These are phyloP conservation scores for Heliconius erato DNA, from an alignment of 2,888 invertebrate species.

Conservation along the genomic window DNA sequence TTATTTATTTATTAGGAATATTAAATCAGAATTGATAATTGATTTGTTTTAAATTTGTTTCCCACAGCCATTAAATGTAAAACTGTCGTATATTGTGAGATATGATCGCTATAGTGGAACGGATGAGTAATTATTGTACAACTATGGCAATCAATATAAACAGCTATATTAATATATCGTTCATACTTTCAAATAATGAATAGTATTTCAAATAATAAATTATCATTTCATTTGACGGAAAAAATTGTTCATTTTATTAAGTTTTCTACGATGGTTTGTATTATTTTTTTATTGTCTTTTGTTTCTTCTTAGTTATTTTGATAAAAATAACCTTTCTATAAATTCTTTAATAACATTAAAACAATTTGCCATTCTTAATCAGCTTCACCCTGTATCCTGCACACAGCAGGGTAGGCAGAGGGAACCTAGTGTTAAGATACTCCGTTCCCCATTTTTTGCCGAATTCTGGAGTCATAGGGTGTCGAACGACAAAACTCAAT, in stretches of 20 bases:
- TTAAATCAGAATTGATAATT: conserved; percentile 23
- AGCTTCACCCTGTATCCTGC: too few species aligned
- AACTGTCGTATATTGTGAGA: conserved; percentile 10
- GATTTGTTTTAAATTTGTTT: conserved; percentile 24
- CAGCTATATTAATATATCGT: conserved; percentile 1
- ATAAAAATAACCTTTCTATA: too few species aligned
- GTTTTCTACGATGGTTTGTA: neutral
- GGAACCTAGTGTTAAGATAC: too few species aligned
- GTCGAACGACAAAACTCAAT: too few species aligned
- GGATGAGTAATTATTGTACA: conserved; percentile 52
- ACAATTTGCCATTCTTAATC: too few species aligned
- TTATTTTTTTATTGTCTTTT: neutral
- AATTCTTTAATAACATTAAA: too few species aligned
- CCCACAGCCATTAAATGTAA: conserved; percentile 15
- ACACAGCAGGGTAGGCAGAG: too few species aligned
- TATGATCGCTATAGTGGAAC: conserved; percentile 13
- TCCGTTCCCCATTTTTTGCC: too few species aligned
- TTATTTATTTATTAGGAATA: conserved; percentile 1
- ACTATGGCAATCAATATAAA: conserved; percentile 16
- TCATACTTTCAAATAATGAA: neutral
- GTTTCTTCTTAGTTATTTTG: too few species aligned
- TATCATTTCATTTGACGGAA: conserved; percentile 3
- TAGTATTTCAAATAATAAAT: neutral
- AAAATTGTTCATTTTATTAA: neutral
- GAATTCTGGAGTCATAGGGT: too few species aligned